phyloP scores from a whole-genome alignment of 2,797 vertebrate genomes.

The Botia kubotai region DNA sequence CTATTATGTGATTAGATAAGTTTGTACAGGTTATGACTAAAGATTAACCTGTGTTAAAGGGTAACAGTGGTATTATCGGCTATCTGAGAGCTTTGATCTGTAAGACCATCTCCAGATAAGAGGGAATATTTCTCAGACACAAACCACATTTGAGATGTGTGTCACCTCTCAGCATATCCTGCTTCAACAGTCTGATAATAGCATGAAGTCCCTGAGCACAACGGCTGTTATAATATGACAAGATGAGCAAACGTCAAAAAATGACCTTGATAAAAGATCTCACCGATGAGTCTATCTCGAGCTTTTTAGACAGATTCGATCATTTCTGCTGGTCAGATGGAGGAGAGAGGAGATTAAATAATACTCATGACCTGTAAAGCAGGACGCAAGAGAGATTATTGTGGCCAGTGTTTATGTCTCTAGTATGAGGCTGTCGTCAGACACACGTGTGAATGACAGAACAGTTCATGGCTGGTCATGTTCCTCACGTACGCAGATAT shows the following conservation, averaged over 20 bases:
- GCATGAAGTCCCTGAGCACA: background rate
- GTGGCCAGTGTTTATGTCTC: conserved; percentile 39
- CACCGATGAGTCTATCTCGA: background rate
- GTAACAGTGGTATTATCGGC: background rate
- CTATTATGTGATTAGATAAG: conserved; percentile 3
- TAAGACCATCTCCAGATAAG: background rate
- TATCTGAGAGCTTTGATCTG: background rate
- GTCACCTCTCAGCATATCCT: background rate
- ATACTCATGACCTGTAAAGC: conserved; percentile 45
- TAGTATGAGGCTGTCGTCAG: conserved; percentile 1
- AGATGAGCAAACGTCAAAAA: background rate
- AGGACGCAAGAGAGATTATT: conserved; percentile 53
- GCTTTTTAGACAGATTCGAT: background rate
- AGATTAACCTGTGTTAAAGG: background rate
- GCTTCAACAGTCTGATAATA: background rate
- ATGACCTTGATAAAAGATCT: background rate
- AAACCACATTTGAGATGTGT: background rate
- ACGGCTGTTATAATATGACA: background rate
- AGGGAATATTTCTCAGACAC: background rate
- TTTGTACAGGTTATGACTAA: background rate
- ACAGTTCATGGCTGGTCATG: background rate
- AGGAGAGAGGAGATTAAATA: conserved; percentile 10
- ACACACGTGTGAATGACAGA: background rate
- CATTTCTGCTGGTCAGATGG: no score
- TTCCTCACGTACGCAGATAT: conserved; percentile 8